phyloP scores from a whole-genome alignment of 1,140 invertebrate species.

The Pemphigus obesinymphae region DNA sequence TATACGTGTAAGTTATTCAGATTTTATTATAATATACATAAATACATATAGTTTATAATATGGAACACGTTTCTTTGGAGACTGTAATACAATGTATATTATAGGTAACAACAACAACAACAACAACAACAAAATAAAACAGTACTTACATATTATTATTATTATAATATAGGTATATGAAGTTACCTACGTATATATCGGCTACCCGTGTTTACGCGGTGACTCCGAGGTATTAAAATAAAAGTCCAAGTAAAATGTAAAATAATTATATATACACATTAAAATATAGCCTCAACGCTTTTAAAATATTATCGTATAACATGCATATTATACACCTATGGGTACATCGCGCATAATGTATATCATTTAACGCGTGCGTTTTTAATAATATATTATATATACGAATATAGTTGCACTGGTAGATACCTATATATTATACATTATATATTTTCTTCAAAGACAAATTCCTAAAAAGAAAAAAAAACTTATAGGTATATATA shows the following conservation, averaged over 20 bases:
- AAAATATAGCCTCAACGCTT: no score
- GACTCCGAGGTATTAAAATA: no score
- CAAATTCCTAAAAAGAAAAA: slow-evolving; percentile 20
- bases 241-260: background rate
- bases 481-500: no score
- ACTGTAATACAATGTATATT: background rate
- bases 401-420: background rate
- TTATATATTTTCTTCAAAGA: background rate
- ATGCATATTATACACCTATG: no score
- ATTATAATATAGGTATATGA: no score
- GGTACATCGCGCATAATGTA: background rate
- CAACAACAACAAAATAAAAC: no score
- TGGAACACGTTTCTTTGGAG: background rate
- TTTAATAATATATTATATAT: background rate
- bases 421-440: background rate
- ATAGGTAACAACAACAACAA: no score
- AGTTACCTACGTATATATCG: background rate
- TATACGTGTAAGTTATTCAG: background rate
- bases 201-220: background rate
- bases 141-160: no score
- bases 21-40: background rate
- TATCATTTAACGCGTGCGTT: background rate
- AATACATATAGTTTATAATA: background rate
- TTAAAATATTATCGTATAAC: background rate
- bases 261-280: background rate